Evolutionary conservation across 64 coral and sea anemone species (phyloP).

Genomic region (Montipora sp.): DNA sequence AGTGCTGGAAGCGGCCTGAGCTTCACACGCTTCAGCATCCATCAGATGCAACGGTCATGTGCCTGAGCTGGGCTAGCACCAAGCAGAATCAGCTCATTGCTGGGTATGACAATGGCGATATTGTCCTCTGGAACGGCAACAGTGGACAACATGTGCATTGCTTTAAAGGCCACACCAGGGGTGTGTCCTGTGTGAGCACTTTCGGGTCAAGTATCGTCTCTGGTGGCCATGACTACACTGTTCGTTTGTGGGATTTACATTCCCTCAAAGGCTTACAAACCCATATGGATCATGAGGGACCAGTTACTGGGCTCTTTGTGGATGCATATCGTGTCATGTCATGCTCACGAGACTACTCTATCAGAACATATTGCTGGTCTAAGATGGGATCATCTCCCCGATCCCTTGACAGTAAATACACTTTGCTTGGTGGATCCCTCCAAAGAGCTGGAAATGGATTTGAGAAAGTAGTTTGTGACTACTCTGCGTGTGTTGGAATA

Average conservation of each 20-base stretch:
- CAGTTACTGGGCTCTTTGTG: constrained; percentile 76
- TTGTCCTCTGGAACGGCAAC: constrained; percentile 70
- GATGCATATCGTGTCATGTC: constrained; percentile 87
- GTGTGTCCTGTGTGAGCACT: constrained; percentile 43
- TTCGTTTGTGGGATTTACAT: constrained; percentile 60
- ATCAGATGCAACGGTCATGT: constrained; percentile 14
- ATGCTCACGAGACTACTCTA: constrained; percentile 87
- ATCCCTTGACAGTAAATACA: constrained; percentile 81
- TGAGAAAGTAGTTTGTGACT: constrained; percentile 92
- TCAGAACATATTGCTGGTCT: constrained; percentile 82
- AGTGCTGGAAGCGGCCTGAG: constrained; percentile 55
- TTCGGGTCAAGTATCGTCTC: constrained; percentile 53
- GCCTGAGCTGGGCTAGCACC: constrained; percentile 31
- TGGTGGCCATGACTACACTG: constrained; percentile 39
- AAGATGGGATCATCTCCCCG: not conserved
- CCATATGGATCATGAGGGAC: constrained; percentile 61
- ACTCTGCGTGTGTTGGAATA: constrained; percentile 84
- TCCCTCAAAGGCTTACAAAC: constrained; percentile 39
- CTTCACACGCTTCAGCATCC: constrained; percentile 39
- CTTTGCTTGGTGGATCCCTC: constrained; percentile 79
- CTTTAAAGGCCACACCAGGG: constrained; percentile 36
- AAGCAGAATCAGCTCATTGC: constrained; percentile 51
- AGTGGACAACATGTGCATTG: constrained; percentile 45
- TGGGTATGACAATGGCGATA: constrained; percentile 77
- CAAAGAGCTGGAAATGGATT: constrained; percentile 92